Conservation (phyloP, 2,797 vertebrate species). For the Sarcophilus harrisii region DNA sequence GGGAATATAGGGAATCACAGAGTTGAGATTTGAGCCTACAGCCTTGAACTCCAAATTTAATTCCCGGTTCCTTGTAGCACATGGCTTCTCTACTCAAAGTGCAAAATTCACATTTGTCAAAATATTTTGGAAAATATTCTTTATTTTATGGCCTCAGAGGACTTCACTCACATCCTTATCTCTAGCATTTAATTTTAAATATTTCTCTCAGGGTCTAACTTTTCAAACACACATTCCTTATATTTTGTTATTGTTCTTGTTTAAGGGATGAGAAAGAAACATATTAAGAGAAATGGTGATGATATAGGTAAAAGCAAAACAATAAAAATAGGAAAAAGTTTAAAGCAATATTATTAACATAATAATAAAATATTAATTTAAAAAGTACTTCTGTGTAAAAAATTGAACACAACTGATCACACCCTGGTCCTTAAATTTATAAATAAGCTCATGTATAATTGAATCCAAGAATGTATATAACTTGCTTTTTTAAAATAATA, state of each 20-base stretch:
- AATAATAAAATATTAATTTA: too few relatives aligned
- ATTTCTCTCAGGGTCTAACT: neutral
- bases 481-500: too few relatives aligned
- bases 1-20: neutral
- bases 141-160: neutral
- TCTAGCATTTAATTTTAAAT: neutral
- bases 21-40: neutral
- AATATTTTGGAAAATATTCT: neutral
- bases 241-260: neutral
- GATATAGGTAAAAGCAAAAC: neutral
- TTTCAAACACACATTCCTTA: neutral
- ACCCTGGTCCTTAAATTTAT: neutral
- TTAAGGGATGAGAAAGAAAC: neutral
- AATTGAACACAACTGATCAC: neutral
- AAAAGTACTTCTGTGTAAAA: neutral
- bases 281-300: neutral
- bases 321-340: too few relatives aligned
- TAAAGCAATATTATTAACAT: too few relatives aligned
- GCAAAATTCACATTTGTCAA: accelerated
- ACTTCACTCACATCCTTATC: neutral
- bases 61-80: neutral
- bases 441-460: neutral
- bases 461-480: neutral
- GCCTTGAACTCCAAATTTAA: neutral
- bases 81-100: neutral